Evolutionary conservation across 2,888 invertebrate species (phyloP), one percentile per base, ranked within the genome.

Genomic region (Ichneumon xanthorius): DNA sequence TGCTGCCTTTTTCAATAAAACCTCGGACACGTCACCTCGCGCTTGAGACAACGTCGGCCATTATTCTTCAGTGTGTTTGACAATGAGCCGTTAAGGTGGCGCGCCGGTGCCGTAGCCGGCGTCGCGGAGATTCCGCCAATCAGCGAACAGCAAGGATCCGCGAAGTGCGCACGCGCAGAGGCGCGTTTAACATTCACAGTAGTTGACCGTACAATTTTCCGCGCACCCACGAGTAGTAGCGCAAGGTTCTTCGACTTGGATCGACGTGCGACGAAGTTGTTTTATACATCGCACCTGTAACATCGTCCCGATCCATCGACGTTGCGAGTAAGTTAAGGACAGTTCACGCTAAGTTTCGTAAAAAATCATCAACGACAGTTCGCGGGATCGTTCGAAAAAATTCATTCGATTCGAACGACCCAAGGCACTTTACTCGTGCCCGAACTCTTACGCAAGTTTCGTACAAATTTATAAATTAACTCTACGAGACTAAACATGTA

Each of bases 21-120:
- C 80, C 82, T 80, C 86, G 75, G 92, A 93, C 94, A 94, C 94
- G 93, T 93, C 94, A 94, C 89, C 91, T 89, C 40, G 87, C 83
- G 73, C 63, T 78, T 37, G 76, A 78, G 40, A 26, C 50, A 14
- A 58, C 86, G 80, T 22, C 82, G 58, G 84, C 86, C 86, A 87
- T 86, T 81, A 77, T 53, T 65, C 40, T 3, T 16, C 2, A 11
- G 11, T 9, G 26, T 45, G 63, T 37, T 81, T 45, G 22, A 16
- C 55, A 22, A 45, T 61, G 37, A 7, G 14, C 30, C 67, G 68
- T 33, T 33, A 0, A 82, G 77, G 16, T n/a, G 77, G 82, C 82
- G 77, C 82, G n/a, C 0, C 48, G n/a, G 45, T 37, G 7, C 63
- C 30, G 63, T 5, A 30, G 16, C 33, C 63, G 63, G 63, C n/a